Evolutionary conservation across 2,113 vertebrate genomes (phyloP), one percentile per base, ranked within the genome.

Genomic region (Bambusicola thoracicus): DNA sequence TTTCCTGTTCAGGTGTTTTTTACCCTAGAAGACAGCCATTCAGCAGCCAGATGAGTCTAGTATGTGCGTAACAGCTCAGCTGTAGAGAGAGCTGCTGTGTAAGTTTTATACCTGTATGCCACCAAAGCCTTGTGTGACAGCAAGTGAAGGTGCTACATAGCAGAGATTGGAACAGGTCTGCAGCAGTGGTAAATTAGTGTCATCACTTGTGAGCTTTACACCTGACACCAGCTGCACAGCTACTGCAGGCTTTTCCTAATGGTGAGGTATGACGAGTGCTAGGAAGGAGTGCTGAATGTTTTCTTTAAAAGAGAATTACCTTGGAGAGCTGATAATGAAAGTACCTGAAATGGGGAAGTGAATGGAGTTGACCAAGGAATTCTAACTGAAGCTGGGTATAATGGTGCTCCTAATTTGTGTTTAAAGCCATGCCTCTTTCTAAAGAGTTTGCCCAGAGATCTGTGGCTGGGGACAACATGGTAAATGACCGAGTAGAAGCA

Each of bases 401-500:
- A 87, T 38, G 20, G 11, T 73, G 44, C 22, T 10, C 36, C 14
- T 82, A 30, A 27, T 43, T 80, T 91, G 34, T 93, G 46, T 69
- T 34, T 36, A 51, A 76, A 90, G 36, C 44, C 40, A 32, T 13
- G 40, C 74, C n/a, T 79, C 85, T 95, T 90, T 41, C 58, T 77
- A 58, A 77, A 94, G 67, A 51, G 65, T 85, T 73, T 72, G 19
- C 69, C 82, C 67, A 89, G 81, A 92, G 51, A 41, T 84, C 36
- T 66, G 65, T 6, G 40, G 49, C 32, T 85, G 94, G 24, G 46
- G 69, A 59, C 74, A 90, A 67, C 44, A 66, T 78, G 34, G 93
- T 90, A 81, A 85, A 94, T 88, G 72, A 86, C 75, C 61, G 91
- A 81, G 46, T 78, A 78, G 77, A 96, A 91, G 62, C 94, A 94